Evolutionary conservation across 2,113 vertebrate genomes (phyloP), one percentile per base, ranked within the genome.

Genomic region (Piaya cayana): DNA sequence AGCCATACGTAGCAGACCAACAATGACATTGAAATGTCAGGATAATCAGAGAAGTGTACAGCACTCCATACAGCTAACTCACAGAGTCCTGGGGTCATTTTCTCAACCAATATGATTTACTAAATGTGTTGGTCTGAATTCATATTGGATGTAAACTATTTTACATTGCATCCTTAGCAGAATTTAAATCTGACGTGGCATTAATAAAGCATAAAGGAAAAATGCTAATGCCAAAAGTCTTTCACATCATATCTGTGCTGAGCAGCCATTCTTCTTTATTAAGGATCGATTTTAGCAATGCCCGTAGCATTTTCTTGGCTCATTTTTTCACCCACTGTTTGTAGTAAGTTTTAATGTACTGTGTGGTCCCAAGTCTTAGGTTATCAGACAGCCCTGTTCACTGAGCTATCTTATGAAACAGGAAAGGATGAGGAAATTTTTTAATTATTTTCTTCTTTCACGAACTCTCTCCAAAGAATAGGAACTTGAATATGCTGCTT

Each of bases 21-120:
- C 77, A 22, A 52, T 78, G 77, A 82, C 55, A 55, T 26, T n/a
- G 25, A 94, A 85, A 88, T 83, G 39, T 95, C 89, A 93, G 36
- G 72, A 34, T 74, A 90, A 93, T 74, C 12, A 53, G 32, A 89
- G n/a, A 85, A 49, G 27, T 6, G 4, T 2, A 9, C 12, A 58
- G n/a, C 43, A 63, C 11, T 77, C 76, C 17, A 20, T 19, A 63
- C 7, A 52, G 68, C 19, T 64, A 81, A 53, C 0, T 0, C 30
- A 43, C 4, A 22, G 19, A 72, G 37, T 47, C 67, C 75, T 26
- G 14, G 60, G 58, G 77, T 45, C 67, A 70, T 70, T 80, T 87
- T 43, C 34, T 80, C 42, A 69, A 68, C 74, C 47, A 77, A 30
- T 37, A 74, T 43, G 34, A 45, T 34, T 69, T 34, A 82, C 55